Base-by-base conservation (phyloP, 2,113 vertebrate species). In the Tragulus kanchil region DNA sequence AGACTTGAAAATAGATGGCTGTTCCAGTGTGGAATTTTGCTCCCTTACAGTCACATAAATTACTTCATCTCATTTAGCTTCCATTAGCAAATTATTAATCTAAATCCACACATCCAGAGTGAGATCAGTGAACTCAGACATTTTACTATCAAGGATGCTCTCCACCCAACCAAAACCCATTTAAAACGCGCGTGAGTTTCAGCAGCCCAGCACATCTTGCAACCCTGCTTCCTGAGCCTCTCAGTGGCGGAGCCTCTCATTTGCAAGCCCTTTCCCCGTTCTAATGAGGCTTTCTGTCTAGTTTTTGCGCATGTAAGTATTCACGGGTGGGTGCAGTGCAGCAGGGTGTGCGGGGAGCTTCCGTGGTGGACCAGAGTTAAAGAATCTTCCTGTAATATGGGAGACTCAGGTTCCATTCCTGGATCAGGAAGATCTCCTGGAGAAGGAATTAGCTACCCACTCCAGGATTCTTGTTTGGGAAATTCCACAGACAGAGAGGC, bases 81-180 rank as follows among this genome's bases (percentile, higher is more conserved):
- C 96, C 67, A 87, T 93, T 75, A 94, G 73, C 67, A 62, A 87
- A 65, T 81, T 71, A 86, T 83, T 61, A 82, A 88, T 62, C 89
- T 58, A 36, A 85, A 86, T 93, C 15, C 92, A 82, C 64, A 90
- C 6, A 23, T 45, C 48, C 84, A 23, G 54, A 77, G 45, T 31
- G 67, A 73, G 88, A n/a, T 56, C 59, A 28, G 62, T 54, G 73
- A 92, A 85, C 67, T n/a, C 50, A 62, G 92, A 73, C 23, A 50
- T 50, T 67, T 56, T 45, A 31, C 67, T 52, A 26, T 86, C 67
- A n/a, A 92, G 77, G 77, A 82, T 0, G 16, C 48, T 17, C 61
- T 82, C 67, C n/a, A 58, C 36, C 26, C 79, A 89, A 6, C 61
- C 25, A 26, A 84, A 96, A 28, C 64, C 86, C 36, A 19, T 78